Base-by-base conservation (phyloP, 2,888 invertebrate species). In the Rhingia campestris region DNA sequence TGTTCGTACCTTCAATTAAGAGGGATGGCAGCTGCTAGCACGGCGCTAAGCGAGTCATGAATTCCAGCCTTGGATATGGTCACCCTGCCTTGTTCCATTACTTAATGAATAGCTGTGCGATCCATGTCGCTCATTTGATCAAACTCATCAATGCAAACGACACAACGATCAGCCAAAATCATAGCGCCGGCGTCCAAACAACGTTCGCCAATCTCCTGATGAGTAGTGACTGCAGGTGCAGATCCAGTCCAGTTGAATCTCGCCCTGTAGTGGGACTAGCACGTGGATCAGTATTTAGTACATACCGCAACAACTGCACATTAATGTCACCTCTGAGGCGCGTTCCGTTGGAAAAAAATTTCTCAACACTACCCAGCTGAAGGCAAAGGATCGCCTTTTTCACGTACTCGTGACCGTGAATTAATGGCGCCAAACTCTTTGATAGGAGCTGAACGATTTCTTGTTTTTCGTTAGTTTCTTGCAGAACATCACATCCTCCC, bases 41-140 rank as follows among this genome's bases (percentile, higher is more conserved):
- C 99, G 0, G 99, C 99, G 92, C 99, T 99, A 81, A 99, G 94
- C 67, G 98, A 96, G 3, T 99, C 98, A 91, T 99, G 99, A 84
- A 99, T 99, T 6, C 99, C 99, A 30, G 99, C 99, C 92, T 99
- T 99, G 14, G 99, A 97, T 88, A 99, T 99, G 6, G 99, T 99
- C 4, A 99, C 97, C 87, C 95, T 93, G 4, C 99, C 99, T 91
- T 99, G 99, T 93, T 99, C 99, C 99, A 99, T 98, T 4, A 99
- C 99, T 93, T 99, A 99, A 92, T 99, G 99, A 87, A 99, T 99
- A 45, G 99, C 99, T 0, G 99, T 99, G 88, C 99, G 94, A 92
- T 99, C 99, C 84, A 99, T 96, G 91, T 99, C 99, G 0, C 98
- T 98, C 99, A 99, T 99, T 93, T 98, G 97, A 92, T 99, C 99